Percentiles rank a stretch among this genome's conserved stretches.
These are phyloP conservation scores for Mohoua ochrocephala DNA, from an alignment of 2,113 vertebrate species.

Conservation along the genomic window DNA sequence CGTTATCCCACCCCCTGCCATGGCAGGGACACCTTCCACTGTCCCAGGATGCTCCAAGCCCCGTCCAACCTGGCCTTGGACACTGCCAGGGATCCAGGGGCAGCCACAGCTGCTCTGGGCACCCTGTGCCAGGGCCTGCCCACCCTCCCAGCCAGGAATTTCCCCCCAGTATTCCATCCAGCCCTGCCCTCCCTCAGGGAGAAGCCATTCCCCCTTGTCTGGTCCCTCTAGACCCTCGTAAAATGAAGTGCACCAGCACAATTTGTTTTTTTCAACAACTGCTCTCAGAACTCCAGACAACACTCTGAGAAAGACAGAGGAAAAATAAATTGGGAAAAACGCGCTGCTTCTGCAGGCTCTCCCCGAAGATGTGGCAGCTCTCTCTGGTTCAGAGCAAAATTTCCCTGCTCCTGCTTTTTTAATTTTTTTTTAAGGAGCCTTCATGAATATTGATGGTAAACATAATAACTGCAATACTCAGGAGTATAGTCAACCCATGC, in stretches of 20 bases:
- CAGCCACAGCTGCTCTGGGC: background rate
- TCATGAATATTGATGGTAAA: slow-evolving; percentile 55
- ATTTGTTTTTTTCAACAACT: background rate
- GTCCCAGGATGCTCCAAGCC: background rate
- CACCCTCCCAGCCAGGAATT: background rate
- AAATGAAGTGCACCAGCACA: background rate
- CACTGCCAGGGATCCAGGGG: background rate
- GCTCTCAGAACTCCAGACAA: background rate
- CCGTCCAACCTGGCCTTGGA: rapidly evolving
- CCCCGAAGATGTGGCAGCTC: background rate
- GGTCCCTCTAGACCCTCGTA: background rate
- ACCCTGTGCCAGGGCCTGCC: background rate
- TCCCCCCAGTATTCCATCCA: background rate
- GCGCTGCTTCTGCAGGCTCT: rapidly evolving
- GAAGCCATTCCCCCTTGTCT: background rate
- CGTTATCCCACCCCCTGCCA: background rate
- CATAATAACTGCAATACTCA: slow-evolving; percentile 45
- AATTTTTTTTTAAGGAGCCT: slow-evolving; percentile 6
- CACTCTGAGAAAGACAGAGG: background rate
- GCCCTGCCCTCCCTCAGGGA: background rate
- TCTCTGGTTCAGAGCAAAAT: background rate
- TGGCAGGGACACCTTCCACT: background rate
- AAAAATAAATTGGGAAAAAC: background rate
- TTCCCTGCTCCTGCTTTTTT: background rate
- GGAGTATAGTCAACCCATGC: slow-evolving; percentile 33